phyloP scores from a whole-genome alignment of 1,140 invertebrate species.

The Trichonephila clavata region DNA sequence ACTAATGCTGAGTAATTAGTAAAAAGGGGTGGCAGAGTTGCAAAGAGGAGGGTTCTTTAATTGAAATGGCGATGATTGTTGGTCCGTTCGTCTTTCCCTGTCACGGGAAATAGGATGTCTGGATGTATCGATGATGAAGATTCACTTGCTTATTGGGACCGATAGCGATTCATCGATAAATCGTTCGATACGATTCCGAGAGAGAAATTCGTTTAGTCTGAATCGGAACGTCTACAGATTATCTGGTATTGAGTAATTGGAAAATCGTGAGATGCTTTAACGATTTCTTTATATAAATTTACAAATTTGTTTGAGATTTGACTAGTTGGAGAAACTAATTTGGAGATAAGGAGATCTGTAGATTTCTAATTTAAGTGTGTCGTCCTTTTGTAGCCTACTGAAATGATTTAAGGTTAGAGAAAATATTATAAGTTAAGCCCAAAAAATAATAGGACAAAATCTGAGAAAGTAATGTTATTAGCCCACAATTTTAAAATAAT shows the following conservation, averaged over 20 bases:
- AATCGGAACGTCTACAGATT: not conserved
- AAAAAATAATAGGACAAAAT: too few species aligned
- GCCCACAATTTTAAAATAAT: too few species aligned
- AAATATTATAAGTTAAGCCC: too few species aligned
- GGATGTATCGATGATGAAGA: not conserved
- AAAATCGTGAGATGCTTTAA: not conserved
- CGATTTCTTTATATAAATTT: too few species aligned
- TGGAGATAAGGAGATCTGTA: too few species aligned
- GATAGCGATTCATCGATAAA: slow-evolving; percentile 25
- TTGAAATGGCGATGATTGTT: slow-evolving; percentile 72
- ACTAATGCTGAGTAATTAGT: slow-evolving; percentile 75
- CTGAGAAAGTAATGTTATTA: too few species aligned
- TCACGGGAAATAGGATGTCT: not conserved
- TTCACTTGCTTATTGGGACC: not conserved
- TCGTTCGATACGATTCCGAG: not conserved
- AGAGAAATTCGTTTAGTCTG: not conserved
- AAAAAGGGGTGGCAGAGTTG: slow-evolving; percentile 26
- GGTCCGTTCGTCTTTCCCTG: slow-evolving; percentile 41
- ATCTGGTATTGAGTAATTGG: not conserved
- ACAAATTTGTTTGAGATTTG: too few species aligned
- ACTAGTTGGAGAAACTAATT: too few species aligned
- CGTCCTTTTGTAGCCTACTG: too few species aligned
- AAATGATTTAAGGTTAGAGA: too few species aligned
- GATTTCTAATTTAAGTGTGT: too few species aligned
- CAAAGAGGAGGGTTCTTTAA: slow-evolving; percentile 55